Base-by-base conservation (phyloP, 2,888 invertebrate genomes). In the Junonia oenone region DNA sequence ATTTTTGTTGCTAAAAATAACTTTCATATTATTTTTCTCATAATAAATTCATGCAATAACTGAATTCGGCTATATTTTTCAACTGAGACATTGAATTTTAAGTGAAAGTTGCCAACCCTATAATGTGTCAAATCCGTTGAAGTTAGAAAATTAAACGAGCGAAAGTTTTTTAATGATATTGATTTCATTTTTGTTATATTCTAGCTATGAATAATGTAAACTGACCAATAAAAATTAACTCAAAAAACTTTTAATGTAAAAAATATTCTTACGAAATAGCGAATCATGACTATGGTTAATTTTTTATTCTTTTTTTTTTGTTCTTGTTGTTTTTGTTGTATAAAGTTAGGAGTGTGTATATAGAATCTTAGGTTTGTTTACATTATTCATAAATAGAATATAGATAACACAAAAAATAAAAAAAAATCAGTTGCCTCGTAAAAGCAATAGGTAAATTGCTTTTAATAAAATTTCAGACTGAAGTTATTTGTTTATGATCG, bases 71-170 rank as follows among this genome's bases (percentile, higher is more conserved):
- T 40, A 11, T 26, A 22, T 26, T 26, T 22, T 1, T 22, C n/a
- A 22, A 26, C 19, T 43, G 13, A 37, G 13, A 43, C 43, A 43
- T 43, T 26, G 22, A 43, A 8, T 38, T 14, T 37, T 26, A 52
- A 40, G 15, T n/a, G 33, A 43, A 26, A 46, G 33, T 47, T 59
- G 59, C 53, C 56, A 59, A 56, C 59, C 59, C 56, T 59, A 52
- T 26, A 53, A 56, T 59, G 59, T 59, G 59, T 59, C 59, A 59
- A 56, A 59, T 49, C 15, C 47, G 46, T 58, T 37, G 6, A 33
- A 48, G 35, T 6, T 37, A 13, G 14, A 15, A 29, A 37, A 38
- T 17, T 26, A 31, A 47, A 2, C 15, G 22, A 9, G 29, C 22
- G 11, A 38, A 15, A 47, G 15, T 13, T 29, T 38, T 46, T 37